These are phyloP conservation scores for Indri indri DNA, from an alignment of 2,113 vertebrate genomes.

Conservation along the genomic window DNA sequence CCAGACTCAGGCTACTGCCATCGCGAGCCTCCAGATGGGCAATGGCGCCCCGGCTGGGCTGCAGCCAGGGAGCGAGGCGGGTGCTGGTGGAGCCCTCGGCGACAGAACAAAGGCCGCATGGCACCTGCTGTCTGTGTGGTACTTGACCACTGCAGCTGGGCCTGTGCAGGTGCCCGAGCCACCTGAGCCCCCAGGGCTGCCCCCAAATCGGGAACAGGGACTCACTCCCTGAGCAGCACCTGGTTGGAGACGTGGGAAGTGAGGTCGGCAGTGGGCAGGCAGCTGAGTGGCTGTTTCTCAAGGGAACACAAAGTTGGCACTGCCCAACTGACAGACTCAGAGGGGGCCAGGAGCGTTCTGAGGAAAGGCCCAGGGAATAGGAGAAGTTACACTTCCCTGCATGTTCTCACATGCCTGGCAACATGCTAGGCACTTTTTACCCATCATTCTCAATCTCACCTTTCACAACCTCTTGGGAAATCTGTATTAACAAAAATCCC, in stretches of 20 bases:
- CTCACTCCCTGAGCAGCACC: background rate
- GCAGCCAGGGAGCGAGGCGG: background rate
- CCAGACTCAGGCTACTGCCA: background rate
- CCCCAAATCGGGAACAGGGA: background rate
- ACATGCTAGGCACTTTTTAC: background rate
- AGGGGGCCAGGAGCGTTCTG: background rate
- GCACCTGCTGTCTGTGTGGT: background rate
- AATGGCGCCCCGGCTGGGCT: background rate
- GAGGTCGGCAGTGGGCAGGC: background rate
- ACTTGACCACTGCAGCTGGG: background rate
- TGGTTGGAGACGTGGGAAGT: background rate
- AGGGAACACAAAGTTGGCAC: background rate
- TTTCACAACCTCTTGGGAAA: background rate
- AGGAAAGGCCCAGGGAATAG: background rate
- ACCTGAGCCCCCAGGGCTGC: background rate
- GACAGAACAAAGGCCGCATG: background rate
- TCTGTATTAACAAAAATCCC: background rate
- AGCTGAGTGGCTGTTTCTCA: constrained; percentile 3
- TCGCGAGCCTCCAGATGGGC: constrained; percentile 34
- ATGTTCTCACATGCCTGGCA: background rate
- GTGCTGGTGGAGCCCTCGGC: background rate
- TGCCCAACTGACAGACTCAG: background rate
- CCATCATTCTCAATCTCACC: background rate
- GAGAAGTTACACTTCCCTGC: background rate
- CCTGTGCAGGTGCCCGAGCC: background rate